These are phyloP conservation scores for Hydrochoerus hydrochaeris DNA, from an alignment of 2,113 vertebrate species.

Conservation along the genomic window DNA sequence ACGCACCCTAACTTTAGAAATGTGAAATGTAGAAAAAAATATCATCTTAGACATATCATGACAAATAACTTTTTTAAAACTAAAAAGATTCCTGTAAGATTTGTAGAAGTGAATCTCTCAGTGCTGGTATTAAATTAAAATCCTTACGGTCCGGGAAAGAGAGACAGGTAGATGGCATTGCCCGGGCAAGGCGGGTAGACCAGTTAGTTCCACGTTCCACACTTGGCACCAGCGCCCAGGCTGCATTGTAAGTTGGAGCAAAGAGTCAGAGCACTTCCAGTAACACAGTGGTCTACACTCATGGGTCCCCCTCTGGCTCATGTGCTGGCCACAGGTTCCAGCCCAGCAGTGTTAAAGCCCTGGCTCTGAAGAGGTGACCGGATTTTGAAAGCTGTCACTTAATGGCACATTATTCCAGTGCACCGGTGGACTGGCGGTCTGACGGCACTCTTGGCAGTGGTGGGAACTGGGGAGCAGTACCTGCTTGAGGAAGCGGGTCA, in stretches of 20 bases:
- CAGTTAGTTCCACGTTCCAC: not conserved
- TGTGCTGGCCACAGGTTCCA: not conserved
- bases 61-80: slow-evolving; percentile 11
- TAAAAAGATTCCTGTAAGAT: not conserved
- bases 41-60: not conserved
- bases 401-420: not conserved
- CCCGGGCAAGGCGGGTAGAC: not conserved
- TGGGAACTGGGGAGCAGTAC: not conserved
- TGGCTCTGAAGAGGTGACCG: not conserved
- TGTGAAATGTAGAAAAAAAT: not conserved
- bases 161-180: rapidly evolving
- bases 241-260: not conserved
- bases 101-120: not conserved
- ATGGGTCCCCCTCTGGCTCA: not conserved
- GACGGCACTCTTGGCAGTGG: not conserved
- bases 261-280: not conserved
- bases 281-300: not conserved
- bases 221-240: not conserved
- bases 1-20: not conserved
- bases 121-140: not conserved
- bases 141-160: not conserved
- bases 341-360: not conserved
- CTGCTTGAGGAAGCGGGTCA: not conserved
- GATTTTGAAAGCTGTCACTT: not conserved
- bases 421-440: not conserved